phyloP scores from a whole-genome alignment of 2,797 vertebrate species.

The Calcarius lapponicus region DNA sequence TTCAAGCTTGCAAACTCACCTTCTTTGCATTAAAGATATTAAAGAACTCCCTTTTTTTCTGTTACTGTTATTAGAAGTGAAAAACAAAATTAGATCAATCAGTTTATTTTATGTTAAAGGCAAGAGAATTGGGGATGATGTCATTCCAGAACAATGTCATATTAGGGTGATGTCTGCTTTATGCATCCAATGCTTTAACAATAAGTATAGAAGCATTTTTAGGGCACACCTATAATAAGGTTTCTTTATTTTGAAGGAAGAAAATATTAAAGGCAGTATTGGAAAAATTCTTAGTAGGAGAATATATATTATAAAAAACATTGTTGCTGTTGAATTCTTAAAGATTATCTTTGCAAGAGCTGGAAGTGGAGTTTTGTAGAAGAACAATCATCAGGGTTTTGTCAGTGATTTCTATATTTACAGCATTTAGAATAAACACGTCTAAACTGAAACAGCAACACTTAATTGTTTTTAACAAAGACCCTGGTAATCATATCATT shows the following conservation, averaged over 20 bases:
- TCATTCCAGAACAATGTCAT: not conserved
- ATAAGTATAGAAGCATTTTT: not conserved
- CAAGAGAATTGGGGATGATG: not conserved
- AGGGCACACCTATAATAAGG: not conserved
- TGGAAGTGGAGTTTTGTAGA: not conserved
- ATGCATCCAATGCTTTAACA: not conserved
- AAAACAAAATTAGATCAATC: not conserved
- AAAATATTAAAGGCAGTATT: not conserved
- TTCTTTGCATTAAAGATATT: not conserved
- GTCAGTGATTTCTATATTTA: not conserved
- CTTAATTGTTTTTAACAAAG: not conserved
- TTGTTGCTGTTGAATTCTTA: not conserved
- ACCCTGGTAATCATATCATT: not conserved
- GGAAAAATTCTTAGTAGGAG: not conserved
- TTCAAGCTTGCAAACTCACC: not conserved
- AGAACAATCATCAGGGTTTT: not conserved
- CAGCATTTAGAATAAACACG: not conserved
- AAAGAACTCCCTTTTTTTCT: not conserved
- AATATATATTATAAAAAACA: not conserved
- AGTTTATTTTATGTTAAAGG: not conserved
- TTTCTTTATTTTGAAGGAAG: not conserved
- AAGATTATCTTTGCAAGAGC: not conserved
- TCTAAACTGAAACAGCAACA: not conserved
- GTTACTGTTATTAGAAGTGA: not conserved
- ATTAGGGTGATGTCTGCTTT: not conserved